Percentiles rank a stretch among this genome's conserved stretches.
Evolutionary conservation across 2,797 vertebrate genomes (phyloP).

Genomic region (Oreochromis grahami): DNA sequence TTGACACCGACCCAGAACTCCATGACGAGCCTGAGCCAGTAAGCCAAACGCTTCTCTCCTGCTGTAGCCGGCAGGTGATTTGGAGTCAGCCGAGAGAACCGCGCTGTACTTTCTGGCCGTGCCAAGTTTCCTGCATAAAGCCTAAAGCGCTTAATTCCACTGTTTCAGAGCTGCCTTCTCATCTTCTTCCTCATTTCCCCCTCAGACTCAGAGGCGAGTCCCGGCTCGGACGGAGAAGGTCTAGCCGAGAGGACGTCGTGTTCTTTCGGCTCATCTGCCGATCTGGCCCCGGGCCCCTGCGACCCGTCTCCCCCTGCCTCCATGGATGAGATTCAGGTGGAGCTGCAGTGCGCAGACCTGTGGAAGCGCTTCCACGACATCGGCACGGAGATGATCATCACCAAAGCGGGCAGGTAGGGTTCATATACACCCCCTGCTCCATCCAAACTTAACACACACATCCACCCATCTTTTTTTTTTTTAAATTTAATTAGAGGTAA

Average conservation of each 20-base stretch:
- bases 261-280: slow-evolving; percentile 86
- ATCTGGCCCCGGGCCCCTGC: slow-evolving; percentile 79
- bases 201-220: slow-evolving; percentile 93
- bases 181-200: slow-evolving; percentile 10
- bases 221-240: slow-evolving; percentile 91
- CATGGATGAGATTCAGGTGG: slow-evolving; percentile 98
- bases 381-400: slow-evolving; percentile 99
- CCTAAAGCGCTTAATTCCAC: slow-evolving; percentile 7
- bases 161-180: slow-evolving; percentile 26
- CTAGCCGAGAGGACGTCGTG: slow-evolving; percentile 91
- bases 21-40: background rate
- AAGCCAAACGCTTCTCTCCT: slow-evolving; percentile 15
- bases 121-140: slow-evolving; percentile 54
- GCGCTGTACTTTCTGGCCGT: background rate
- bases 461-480: background rate
- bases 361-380: slow-evolving; percentile 99
- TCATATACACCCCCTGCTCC: background rate
- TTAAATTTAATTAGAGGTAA: background rate
- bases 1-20: slow-evolving; percentile 37
- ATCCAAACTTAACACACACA: background rate
- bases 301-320: slow-evolving; percentile 84
- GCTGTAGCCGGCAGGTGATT: slow-evolving; percentile 57
- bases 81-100: slow-evolving; percentile 20
- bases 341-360: slow-evolving; percentile 95
- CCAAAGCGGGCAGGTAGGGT: slow-evolving; percentile 94